Base-by-base conservation (phyloP, 2,797 vertebrate species). In the Enteromius viviparus region DNA sequence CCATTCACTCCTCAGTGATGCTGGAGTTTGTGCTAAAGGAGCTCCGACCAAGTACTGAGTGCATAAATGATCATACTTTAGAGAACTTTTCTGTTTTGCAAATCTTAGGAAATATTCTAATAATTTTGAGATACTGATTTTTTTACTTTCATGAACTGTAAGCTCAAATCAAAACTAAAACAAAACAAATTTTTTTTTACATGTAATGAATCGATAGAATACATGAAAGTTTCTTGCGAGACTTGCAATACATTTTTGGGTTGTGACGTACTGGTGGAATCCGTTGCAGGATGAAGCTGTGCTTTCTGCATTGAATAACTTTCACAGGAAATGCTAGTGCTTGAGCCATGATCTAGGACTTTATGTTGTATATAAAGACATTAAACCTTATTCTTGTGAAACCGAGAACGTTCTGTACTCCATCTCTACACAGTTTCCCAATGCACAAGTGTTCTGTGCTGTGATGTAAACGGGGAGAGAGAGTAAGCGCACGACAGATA, bases 341-440 rank as follows among this genome's bases (percentile, higher is more conserved):
- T 78, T 51, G 11, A 65, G 60, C 11, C 3, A 5, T n/a, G 37
- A 26, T 45, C 71, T 81, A 62, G 29, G 68, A 81, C 19, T 76
- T 40, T 40, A 37, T 49, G 26, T 72, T 72, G 53, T 47, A 80
- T 32, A 60, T 60, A 21, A 26, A 64, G 53, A 74, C 53, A 40
- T 79, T 68, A 64, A 70, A 74, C 21, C 21, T 74, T 3, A 21
- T 37, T 45, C 66, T 82, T 65, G 45, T 64, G 74, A 51, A 85
- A 42, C 6, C 17, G 29, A 47, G 29, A 55, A 26, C 0, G 21
- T 78, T 29, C 81, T 66, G 79, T 37, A 51, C 47, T 80, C n/a
- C 34, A 49, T 85, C 84, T 85, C 64, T 84, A 49, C 34, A 17
- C 69, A 66, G 23, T 84, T 76, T 80, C 58, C 51, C 82, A 80